Evolutionary conservation across 2,888 invertebrate species (phyloP), one percentile per base, ranked within the genome.

Genomic region (Athetis lepigone): DNA sequence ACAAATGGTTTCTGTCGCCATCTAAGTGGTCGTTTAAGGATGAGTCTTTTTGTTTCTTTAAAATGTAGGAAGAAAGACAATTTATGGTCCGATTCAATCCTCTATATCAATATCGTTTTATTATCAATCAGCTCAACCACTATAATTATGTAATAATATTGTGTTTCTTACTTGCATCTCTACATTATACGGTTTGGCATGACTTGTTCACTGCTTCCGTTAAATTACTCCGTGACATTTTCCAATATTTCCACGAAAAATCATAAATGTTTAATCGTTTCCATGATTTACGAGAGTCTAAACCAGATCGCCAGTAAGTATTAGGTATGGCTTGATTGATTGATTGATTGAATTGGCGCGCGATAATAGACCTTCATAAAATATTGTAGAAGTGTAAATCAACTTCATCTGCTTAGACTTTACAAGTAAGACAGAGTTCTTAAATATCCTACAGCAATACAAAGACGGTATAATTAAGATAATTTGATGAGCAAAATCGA

Each of bases 201-300:
- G 2, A 8, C 4, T 33, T 27, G 58, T 27, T 61, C 8, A 45
- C 43, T 36, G 0, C n/a, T 1, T 50, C 13, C 29, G 33, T 13
- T 21, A 7, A 66, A 68, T 40, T 27, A n/a, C 0, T 27, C 5
- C 25, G 9, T 36, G 21, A 62, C 33, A 46, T 29, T 62, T 46
- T 36, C 11, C 16, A 21, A 33, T 61, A 52, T 56, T 47, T 49
- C 25, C 55, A 25, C n/a, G 36, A 49, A 75, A 59, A 64, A 49
- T 2, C 18, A 47, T 71, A 37, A 37, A 70, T 56, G 56, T 67
- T 46, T 33, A 37, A 37, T 56, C 19, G 49, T 62, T 62, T 57
- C n/a, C n/a, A 60, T 75, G 59, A 76, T 76, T 75, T 75, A 73
- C 18, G 55, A 56, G 36, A 42, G 36, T 40, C 45, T 39, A 42